Conservation (phyloP, 1,140 invertebrate genomes). For the Lordiphosa stackelbergi region DNA sequence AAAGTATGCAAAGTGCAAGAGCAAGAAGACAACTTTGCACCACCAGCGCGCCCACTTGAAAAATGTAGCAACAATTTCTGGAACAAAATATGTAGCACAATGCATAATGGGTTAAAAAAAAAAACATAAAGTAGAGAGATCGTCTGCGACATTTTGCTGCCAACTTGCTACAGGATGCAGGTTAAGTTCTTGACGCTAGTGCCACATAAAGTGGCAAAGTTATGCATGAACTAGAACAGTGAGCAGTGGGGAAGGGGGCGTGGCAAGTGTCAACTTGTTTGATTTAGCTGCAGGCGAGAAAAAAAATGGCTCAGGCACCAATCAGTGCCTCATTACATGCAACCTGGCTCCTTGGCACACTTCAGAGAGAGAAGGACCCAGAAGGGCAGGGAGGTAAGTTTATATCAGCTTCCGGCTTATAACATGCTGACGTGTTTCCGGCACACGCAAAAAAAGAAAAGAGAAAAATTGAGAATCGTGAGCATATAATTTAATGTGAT, state of each 20-base stretch:
- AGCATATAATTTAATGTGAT: conserved; percentile 23
- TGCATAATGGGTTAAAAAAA: conserved; percentile 59
- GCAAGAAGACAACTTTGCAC: conserved; percentile 27
- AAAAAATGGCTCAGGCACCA: conserved; percentile 61
- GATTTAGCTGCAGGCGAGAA: conserved; percentile 56
- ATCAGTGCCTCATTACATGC: conserved; percentile 73
- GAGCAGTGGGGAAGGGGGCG: conserved; percentile 15
- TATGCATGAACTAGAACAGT: conserved; percentile 36
- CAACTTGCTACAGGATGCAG: conserved; percentile 66
- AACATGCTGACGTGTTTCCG: conserved; percentile 71
- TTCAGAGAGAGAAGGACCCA: background rate
- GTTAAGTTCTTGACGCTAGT: conserved; percentile 68
- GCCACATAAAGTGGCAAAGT: conserved; percentile 69
- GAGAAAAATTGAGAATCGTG: conserved; percentile 18
- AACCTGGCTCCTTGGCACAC: conserved; percentile 21
- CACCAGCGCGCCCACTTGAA: conserved; percentile 46
- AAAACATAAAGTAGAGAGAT: conserved; percentile 2
- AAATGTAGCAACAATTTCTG: conserved; percentile 46
- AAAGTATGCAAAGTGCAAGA: conserved; percentile 68
- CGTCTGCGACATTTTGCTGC: conserved; percentile 45
- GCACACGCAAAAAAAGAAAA: conserved; percentile 31
- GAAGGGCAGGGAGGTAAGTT: background rate
- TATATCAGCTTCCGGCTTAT: conserved; percentile 67
- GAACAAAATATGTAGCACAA: conserved; percentile 49
- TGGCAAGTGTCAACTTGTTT: conserved; percentile 69